These are phyloP conservation scores for Heliconius hortense DNA, from an alignment of 2,888 invertebrate genomes.

Conservation along the genomic window DNA sequence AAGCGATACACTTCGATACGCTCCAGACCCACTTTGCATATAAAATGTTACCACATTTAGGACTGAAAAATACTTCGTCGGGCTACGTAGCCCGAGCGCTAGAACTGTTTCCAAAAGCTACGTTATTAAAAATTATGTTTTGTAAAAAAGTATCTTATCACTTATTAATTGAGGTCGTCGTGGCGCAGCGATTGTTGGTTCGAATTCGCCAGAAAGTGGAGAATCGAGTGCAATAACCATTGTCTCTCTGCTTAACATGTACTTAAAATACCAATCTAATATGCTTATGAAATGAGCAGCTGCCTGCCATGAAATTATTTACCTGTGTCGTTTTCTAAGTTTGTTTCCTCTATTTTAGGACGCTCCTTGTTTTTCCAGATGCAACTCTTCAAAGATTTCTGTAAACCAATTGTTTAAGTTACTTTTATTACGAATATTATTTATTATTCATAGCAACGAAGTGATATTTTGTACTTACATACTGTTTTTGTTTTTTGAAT, in stretches of 20 bases:
- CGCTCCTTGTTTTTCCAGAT: slow-evolving; percentile 1
- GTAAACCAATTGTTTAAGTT: not conserved
- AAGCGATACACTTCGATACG: slow-evolving; percentile 65
- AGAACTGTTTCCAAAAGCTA: no score
- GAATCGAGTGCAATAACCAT: no score
- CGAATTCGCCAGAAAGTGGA: no score
- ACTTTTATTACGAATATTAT: not conserved
- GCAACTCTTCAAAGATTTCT: slow-evolving; percentile 17
- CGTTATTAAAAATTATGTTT: no score
- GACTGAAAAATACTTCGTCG: not conserved
- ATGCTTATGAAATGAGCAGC: not conserved
- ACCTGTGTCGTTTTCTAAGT: slow-evolving; percentile 5
- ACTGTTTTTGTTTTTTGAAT: not conserved
- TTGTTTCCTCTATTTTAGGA: not conserved
- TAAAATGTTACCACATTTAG: not conserved
- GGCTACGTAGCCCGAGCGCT: no score
- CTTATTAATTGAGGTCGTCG: not conserved
- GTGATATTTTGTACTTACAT: not conserved
- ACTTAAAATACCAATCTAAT: not conserved
- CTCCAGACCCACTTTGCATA: slow-evolving; percentile 47
- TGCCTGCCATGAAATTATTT: not conserved
- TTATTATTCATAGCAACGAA: not conserved
- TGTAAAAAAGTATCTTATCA: not conserved
- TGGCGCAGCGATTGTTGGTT: no score
- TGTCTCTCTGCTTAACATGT: no score